Conservation (phyloP, 2,113 vertebrate genomes). For the Electrona antarctica region DNA sequence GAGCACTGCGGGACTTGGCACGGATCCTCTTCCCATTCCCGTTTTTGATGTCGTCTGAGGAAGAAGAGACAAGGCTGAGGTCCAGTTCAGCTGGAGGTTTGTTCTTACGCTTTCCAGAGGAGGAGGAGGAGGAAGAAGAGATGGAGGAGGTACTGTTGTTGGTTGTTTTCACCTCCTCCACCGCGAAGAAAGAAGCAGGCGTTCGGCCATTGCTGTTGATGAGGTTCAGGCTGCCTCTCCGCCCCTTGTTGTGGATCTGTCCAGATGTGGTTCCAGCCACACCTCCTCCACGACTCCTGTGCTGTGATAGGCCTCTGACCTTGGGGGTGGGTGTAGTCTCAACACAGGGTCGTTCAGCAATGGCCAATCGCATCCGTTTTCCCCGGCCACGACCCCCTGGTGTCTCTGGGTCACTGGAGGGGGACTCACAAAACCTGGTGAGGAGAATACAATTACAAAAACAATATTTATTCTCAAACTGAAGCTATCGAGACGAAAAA, state of each 20-base stretch:
- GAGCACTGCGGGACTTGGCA: slow-evolving; percentile 94
- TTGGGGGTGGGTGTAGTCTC: slow-evolving; percentile 85
- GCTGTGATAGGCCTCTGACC: slow-evolving; percentile 87
- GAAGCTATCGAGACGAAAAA: no score
- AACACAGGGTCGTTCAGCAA: slow-evolving; percentile 79
- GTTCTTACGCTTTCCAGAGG: slow-evolving; percentile 90
- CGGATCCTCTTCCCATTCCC: slow-evolving; percentile 93
- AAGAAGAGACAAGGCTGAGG: slow-evolving; percentile 85
- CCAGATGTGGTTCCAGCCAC: slow-evolving; percentile 63
- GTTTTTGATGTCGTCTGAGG: slow-evolving; percentile 86
- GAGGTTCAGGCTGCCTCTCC: slow-evolving; percentile 91
- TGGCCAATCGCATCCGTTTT: slow-evolving; percentile 87
- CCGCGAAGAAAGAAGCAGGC: slow-evolving; percentile 87
- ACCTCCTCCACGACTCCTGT: slow-evolving; percentile 90
- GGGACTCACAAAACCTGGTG: slow-evolving; percentile 95
- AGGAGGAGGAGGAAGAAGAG: slow-evolving; percentile 83
- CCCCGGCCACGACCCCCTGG: slow-evolving; percentile 91
- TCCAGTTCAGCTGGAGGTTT: slow-evolving; percentile 93
- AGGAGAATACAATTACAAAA: slow-evolving; percentile 1
- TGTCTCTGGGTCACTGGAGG: slow-evolving; percentile 94
- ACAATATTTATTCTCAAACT: background rate
- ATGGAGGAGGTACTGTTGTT: slow-evolving; percentile 68
- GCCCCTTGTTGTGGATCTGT: slow-evolving; percentile 86
- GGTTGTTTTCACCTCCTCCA: slow-evolving; percentile 91
- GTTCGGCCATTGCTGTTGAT: slow-evolving; percentile 86